These are phyloP conservation scores for Drosophila albomicans DNA, from an alignment of 1,140 invertebrate genomes.

Conservation along the genomic window DNA sequence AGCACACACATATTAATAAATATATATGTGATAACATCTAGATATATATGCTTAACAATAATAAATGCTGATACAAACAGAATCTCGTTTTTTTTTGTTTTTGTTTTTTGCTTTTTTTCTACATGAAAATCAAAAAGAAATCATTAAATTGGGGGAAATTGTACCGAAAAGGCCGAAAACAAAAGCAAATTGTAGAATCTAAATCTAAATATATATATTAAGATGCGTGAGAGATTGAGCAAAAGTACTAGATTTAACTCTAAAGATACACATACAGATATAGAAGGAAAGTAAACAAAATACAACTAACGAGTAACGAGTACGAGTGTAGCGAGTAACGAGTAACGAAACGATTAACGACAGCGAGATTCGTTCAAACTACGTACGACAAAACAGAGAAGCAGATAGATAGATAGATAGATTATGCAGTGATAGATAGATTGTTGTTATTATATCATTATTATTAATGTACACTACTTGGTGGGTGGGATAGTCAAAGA, in stretches of 20 bases:
- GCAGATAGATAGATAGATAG: conserved; percentile 24
- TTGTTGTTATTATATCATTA: conserved; percentile 5
- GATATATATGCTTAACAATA: conserved; percentile 32
- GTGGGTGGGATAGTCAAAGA: conserved; percentile 9
- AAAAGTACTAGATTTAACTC: conserved; percentile 5
- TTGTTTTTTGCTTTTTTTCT: conserved; percentile 1
- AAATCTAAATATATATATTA: conserved; percentile 26
- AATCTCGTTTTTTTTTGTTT: conserved; percentile 26
- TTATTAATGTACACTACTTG: conserved; percentile 8
- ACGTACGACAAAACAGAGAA: conserved; percentile 16
- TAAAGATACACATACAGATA: conserved; percentile 20
- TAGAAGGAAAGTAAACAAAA: conserved; percentile 4
- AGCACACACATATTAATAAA: conserved; percentile 13
- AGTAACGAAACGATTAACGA: conserved; percentile 13
- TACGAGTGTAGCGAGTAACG: conserved; percentile 2
- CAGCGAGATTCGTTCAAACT: conserved; percentile 16
- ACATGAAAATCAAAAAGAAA: conserved; percentile 28
- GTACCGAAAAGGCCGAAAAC: conserved; percentile 39
- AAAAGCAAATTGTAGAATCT: conserved; percentile 54
- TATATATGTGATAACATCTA: conserved; percentile 20
- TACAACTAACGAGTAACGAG: conserved; percentile 25
- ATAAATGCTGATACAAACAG: conserved; percentile 61
- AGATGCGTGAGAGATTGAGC: not conserved
- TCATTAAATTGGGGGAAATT: conserved; percentile 20
- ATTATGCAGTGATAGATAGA: conserved; percentile 22